A percentile compares a stretch with the other conserved stretches of the same genome.
These are phyloP conservation scores for Chironomus striatipennis DNA, from an alignment of 1,140 invertebrate species.

Conservation along the genomic window DNA sequence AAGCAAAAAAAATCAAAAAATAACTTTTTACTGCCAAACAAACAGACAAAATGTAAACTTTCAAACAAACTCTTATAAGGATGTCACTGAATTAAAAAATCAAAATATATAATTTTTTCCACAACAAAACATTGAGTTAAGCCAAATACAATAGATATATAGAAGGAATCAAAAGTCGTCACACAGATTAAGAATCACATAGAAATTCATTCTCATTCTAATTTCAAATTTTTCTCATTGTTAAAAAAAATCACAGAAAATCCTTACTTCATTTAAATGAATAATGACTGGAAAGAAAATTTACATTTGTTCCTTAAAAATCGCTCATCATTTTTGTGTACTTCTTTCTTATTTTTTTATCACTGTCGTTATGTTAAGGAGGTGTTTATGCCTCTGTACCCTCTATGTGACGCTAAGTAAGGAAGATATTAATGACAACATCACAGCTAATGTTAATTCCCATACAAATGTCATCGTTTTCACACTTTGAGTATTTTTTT, in stretches of 20 bases:
- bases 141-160: not conserved
- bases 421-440: too few species aligned
- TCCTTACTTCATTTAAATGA: not conserved
- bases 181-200: not conserved
- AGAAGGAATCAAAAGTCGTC: not conserved
- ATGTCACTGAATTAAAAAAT: too few species aligned
- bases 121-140: not conserved
- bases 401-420: not conserved
- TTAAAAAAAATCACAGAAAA: too few species aligned
- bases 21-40: too few species aligned
- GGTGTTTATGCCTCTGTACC: not conserved
- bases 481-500: not conserved
- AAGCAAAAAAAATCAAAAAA: too few species aligned
- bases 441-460: not conserved
- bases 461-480: conserved; percentile 8
- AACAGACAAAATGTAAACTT: too few species aligned
- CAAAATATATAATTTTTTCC: too few species aligned
- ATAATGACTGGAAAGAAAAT: not conserved
- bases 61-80: too few species aligned
- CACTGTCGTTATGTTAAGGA: not conserved
- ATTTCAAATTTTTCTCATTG: too few species aligned
- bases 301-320: too few species aligned
- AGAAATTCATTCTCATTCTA: not conserved
- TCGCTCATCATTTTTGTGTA: too few species aligned
- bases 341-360: not conserved